A percentile compares a stretch with the other conserved stretches of the same genome.
phyloP scores from a whole-genome alignment of 2,888 invertebrate genomes.

The Ernsta delagoae region DNA sequence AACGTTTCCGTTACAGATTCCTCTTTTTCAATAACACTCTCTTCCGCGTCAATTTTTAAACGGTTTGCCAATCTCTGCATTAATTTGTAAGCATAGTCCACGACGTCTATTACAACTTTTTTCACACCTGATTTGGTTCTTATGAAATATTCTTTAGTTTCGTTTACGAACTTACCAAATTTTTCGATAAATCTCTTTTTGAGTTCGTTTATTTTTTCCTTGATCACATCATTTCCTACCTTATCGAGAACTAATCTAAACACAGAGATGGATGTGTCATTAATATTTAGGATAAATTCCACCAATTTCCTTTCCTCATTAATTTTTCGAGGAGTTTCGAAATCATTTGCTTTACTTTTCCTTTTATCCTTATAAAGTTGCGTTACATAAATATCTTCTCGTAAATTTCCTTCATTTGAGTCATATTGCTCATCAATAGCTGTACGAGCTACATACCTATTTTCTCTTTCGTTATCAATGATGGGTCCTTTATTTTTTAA shows the following conservation, averaged over 20 bases:
- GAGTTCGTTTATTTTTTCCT: constrained; percentile 9
- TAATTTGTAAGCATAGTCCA: constrained; percentile 14
- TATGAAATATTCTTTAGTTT: constrained; percentile 14
- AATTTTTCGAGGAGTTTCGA: constrained; percentile 15
- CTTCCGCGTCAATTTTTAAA: constrained; percentile 18
- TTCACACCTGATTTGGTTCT: constrained; percentile 5
- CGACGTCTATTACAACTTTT: constrained; percentile 12
- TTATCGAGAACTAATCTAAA: background rate
- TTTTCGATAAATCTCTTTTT: constrained; percentile 5
- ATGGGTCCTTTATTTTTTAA: background rate
- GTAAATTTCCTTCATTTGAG: background rate
- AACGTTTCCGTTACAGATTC: background rate
- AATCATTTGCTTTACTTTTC: background rate
- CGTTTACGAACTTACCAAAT: constrained; percentile 4
- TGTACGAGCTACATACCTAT: constrained; percentile 7
- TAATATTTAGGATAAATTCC: background rate
- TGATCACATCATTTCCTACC: background rate
- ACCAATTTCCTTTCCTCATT: background rate
- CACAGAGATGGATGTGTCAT: background rate
- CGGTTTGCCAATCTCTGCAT: constrained; percentile 12
- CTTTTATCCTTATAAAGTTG: background rate
- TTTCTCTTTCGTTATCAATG: background rate
- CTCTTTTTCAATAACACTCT: background rate
- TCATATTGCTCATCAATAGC: background rate
- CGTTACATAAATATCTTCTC: constrained; percentile 7